Percentiles rank a stretch among this genome's conserved stretches.
Conservation (phyloP, 2,797 vertebrate genomes). For the Macropus fuliginosus region DNA sequence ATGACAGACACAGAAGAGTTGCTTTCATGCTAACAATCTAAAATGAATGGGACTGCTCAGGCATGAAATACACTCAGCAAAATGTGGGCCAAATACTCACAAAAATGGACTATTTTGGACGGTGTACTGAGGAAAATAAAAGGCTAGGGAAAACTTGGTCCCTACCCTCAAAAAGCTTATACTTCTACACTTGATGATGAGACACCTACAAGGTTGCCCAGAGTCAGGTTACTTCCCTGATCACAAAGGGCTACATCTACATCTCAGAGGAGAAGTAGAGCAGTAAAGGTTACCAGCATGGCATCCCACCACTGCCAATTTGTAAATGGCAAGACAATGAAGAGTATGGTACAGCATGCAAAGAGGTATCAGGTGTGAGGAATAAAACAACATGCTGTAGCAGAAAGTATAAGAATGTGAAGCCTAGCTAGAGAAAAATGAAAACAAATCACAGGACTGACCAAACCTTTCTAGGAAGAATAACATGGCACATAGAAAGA, state of each 20-base stretch:
- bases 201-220: neutral
- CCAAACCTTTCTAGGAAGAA: neutral
- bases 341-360: neutral
- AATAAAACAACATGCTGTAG: neutral
- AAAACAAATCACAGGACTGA: neutral
- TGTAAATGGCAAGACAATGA: neutral
- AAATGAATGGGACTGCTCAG: neutral
- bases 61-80: neutral
- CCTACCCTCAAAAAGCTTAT: neutral
- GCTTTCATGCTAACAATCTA: neutral
- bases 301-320: too few species aligned
- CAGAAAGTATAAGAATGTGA: neutral
- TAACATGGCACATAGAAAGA: neutral
- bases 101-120: neutral
- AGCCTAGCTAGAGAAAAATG: constrained; percentile 15
- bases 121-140: neutral
- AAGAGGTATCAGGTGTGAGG: neutral
- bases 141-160: neutral
- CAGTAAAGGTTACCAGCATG: neutral
- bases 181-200: neutral
- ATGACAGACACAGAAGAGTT: neutral
- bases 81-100: neutral
- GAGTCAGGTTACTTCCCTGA: neutral
- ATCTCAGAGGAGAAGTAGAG: constrained; percentile 11
- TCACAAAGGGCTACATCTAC: neutral